Conservation (phyloP, 2,888 invertebrate species). For the Phyllotreta striolata region DNA sequence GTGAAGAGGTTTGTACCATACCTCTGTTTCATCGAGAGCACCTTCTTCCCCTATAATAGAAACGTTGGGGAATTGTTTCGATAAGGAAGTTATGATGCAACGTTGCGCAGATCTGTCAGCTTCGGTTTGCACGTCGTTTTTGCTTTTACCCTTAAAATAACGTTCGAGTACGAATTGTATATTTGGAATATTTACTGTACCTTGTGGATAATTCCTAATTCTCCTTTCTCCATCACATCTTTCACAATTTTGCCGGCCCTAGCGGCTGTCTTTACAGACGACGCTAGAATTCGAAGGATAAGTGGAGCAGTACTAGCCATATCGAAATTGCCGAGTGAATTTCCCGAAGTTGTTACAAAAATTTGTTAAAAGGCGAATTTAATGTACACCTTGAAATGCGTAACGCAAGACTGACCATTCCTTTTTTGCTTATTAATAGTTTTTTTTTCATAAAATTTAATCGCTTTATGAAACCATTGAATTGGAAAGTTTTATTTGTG, state of each 20-base stretch:
- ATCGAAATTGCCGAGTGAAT: constrained; percentile 5
- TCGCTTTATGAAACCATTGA: constrained; percentile 1
- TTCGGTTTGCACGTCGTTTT: constrained; percentile 96
- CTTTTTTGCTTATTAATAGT: background rate
- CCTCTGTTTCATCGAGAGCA: constrained; percentile 57
- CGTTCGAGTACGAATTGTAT: background rate
- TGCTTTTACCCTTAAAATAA: constrained; percentile 63
- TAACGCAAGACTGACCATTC: constrained; percentile 5
- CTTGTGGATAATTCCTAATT: constrained; percentile 92
- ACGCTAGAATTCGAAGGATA: constrained; percentile 76
- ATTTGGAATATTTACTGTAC: constrained; percentile 61
- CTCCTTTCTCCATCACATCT: constrained; percentile 88
- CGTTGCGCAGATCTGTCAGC: constrained; percentile 95
- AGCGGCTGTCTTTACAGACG: constrained; percentile 80
- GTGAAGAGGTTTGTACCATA: constrained; percentile 42
- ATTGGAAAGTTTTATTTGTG: constrained; percentile 5
- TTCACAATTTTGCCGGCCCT: constrained; percentile 90
- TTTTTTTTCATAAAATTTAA: constrained; percentile 3
- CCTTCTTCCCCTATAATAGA: constrained; percentile 94
- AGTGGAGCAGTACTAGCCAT: constrained; percentile 74
- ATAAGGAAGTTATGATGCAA: constrained; percentile 89
- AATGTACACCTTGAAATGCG: constrained; percentile 6
- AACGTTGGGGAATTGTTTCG: constrained; percentile 82
- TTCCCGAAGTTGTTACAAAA: too few relatives aligned
- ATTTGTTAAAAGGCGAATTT: constrained; percentile 12